phyloP scores from a whole-genome alignment of 2,888 invertebrate genomes.

The Athrips mouffetella region DNA sequence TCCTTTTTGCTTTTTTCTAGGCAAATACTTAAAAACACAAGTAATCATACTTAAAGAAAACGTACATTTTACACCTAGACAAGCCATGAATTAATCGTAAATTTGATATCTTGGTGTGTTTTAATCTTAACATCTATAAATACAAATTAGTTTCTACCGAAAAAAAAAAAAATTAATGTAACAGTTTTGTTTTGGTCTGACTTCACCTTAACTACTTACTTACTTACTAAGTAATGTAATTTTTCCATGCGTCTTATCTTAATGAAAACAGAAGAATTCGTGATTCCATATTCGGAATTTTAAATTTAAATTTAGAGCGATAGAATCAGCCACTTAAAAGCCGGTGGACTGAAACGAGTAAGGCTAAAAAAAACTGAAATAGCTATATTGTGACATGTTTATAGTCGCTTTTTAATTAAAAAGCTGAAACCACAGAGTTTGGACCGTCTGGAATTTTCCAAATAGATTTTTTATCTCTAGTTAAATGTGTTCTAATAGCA shows the following conservation, averaged over 20 bases:
- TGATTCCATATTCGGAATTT: conserved; percentile 31
- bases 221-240: too few relatives aligned
- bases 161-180: conserved; percentile 20
- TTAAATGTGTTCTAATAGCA: conserved; percentile 49
- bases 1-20: too few relatives aligned
- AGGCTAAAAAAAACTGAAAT: conserved; percentile 33
- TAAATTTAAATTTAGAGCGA: conserved; percentile 38
- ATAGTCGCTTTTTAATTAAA: conserved; percentile 8
- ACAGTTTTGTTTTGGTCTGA: too few relatives aligned
- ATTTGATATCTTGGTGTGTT: too few relatives aligned
- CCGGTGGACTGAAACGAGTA: conserved; percentile 33
- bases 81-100: too few relatives aligned
- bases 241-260: conserved; percentile 1
- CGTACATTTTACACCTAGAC: too few relatives aligned
- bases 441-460: conserved; percentile 53
- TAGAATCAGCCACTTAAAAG: conserved; percentile 16
- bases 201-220: too few relatives aligned
- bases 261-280: neutral
- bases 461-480: conserved; percentile 55
- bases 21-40: too few relatives aligned
- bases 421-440: conserved; percentile 9
- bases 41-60: too few relatives aligned
- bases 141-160: neutral
- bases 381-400: conserved; percentile 19
- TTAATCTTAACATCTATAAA: too few relatives aligned